Evolutionary conservation across 2,888 invertebrate species (phyloP), one percentile per base, ranked within the genome.

Genomic region (Cecidostiba fungosa): DNA sequence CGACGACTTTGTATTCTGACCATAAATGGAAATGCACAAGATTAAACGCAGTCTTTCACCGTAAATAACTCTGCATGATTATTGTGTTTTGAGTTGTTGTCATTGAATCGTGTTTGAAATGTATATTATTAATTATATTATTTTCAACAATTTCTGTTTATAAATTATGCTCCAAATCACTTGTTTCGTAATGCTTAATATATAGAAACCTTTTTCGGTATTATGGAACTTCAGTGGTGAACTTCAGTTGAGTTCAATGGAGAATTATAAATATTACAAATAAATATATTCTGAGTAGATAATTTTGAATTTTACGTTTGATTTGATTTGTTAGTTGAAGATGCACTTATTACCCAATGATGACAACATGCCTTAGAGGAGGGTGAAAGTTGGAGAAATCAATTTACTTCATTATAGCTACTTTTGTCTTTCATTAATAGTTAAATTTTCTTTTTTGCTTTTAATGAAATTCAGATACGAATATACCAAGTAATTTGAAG

Each of bases 301-400:
- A 4, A 4, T 19, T 50, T 59, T 5, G 26, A 14, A 62, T 62
- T 62, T n/a, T 54, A 54, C 6, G 5, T 54, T 50, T 16, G n/a
- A n/a, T 47, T 54, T 54, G 0, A 54, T 54, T 54, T 16, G 6
- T 10, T n/a, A 54, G 6, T 19, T 54, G 10, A 62, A 62, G 19
- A 62, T 23, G 62, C 4, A 62, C 12, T 74, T 23, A 78, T 84
- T 89, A 89, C 91, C 91, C 90, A 86, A 90, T 92, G 92, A 93
- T 89, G 92, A 92, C 87, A 90, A 91, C 91, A 84, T 77, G 89
- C 89, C 85, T 88, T 82, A 89, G 92, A 93, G 90, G 91, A 91
- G 90, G 79, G 89, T 87, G 81, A 88, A 88, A 85, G 85, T 83
- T 87, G 26, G 5, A 78, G 86, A 81, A 87, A 89, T 86, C 32